Base-by-base conservation (phyloP, 2,888 invertebrate species). In the Athrips mouffetella region DNA sequence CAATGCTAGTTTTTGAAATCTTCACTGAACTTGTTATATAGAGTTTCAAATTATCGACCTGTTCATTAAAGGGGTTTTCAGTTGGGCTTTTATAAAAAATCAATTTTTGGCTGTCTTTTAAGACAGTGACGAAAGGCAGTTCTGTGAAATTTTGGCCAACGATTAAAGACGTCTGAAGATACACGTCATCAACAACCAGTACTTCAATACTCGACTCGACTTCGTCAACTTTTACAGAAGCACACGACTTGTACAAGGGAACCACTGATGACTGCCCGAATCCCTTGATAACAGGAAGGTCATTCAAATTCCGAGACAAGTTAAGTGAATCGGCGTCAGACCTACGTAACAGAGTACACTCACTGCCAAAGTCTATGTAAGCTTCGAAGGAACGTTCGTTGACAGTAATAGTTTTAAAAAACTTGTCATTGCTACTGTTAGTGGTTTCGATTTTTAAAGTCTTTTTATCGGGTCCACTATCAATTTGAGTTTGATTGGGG, bases 321-420 rank as follows among this genome's bases (percentile, higher is more conserved):
- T 37, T 39, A 35, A 55, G 31, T 5, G 4, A 3, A 3, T 42
- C 8, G 5, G 57, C 57, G 40, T 45, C 48, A 29, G 50, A 40
- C 8, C 48, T 11, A 1, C 49, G 48, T 8, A 55, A 46, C 0
- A 58, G 35, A 21, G 47, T 52, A 16, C 56, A 52, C 4, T 58
- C 52, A 27, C 53, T 56, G 7, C 56, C 54, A 33, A 59, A 59
- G 30, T 56, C 54, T 7, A 56, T 35, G 25, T 39, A 58, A 4
- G 49, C 48, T 6, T 18, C 25, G 3, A 55, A 45, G 7, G 7
- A 4, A 15, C 39, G 16, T 18, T 35, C 47, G 33, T 52, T 48
- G 2, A 52, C 39, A 11, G 21, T 5, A 8, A 50, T 25, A 1
- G 20, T 20, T 45, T 57, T 57, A 39, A 18, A 50, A 39, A 31